phyloP scores from a whole-genome alignment of 2,797 vertebrate genomes.

The Epinephelus awoara region DNA sequence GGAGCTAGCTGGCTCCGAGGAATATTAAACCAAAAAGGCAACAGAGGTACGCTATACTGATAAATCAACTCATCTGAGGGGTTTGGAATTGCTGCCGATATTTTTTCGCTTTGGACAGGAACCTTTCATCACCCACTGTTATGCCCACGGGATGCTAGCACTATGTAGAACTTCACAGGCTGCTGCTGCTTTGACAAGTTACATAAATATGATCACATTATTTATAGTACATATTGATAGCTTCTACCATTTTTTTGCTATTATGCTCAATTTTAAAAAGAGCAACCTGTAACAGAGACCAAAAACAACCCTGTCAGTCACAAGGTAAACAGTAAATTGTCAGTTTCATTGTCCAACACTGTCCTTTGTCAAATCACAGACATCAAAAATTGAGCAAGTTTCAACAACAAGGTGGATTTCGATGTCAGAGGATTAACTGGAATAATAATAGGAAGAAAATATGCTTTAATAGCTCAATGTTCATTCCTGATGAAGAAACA shows the following conservation, averaged over 20 bases:
- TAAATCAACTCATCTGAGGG: neutral
- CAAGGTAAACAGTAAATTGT: constrained; percentile 4
- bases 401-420: neutral
- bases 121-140: neutral
- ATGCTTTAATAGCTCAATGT: neutral
- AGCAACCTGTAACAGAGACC: neutral
- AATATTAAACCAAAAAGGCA: constrained; percentile 6
- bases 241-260: too few relatives aligned
- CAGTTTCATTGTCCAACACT: neutral
- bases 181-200: neutral
- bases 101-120: constrained; percentile 2
- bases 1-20: neutral
- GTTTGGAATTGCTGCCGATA: constrained; percentile 17
- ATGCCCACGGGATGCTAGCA: neutral
- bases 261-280: too few relatives aligned
- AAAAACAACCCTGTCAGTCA: constrained; percentile 16
- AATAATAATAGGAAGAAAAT: neutral
- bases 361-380: neutral
- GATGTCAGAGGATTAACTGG: neutral
- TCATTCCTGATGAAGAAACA: neutral
- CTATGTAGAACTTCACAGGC: neutral
- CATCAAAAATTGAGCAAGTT: neutral
- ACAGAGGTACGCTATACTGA: neutral
- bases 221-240: too few relatives aligned
- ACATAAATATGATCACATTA: too few relatives aligned